Percentiles rank a stretch among this genome's conserved stretches.
Evolutionary conservation across 2,888 invertebrate genomes (phyloP).

Genomic region (Parasteatoda lunata): DNA sequence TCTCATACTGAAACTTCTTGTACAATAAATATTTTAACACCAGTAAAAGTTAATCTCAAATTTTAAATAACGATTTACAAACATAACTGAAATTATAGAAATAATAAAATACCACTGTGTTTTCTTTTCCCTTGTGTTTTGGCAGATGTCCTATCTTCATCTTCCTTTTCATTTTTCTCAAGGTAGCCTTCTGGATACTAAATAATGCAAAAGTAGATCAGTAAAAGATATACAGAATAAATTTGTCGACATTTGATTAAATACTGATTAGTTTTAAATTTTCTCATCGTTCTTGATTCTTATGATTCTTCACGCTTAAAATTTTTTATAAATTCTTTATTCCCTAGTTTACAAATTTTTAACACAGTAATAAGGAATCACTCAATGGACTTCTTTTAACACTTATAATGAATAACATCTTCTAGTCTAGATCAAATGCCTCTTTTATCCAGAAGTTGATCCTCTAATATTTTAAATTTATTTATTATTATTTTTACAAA

Average conservation of each 20-base stretch:
- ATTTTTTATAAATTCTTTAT: not conserved
- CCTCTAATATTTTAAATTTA: too few species aligned
- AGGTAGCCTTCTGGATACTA: constrained; percentile 84
- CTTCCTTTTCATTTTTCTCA: constrained; percentile 76
- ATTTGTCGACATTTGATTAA: not conserved
- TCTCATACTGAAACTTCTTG: too few species aligned
- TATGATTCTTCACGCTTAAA: not conserved
- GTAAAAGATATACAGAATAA: not conserved
- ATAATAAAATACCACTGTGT: not conserved
- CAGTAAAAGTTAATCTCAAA: too few species aligned
- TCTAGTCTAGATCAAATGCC: too few species aligned
- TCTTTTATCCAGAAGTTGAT: too few species aligned
- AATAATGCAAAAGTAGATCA: constrained; percentile 54
- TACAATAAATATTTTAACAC: too few species aligned
- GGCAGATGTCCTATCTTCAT: constrained; percentile 73
- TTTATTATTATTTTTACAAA: too few species aligned
- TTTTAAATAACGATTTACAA: too few species aligned
- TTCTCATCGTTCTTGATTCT: not conserved
- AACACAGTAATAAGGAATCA: too few species aligned
- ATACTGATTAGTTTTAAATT: not conserved
- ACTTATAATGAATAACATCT: too few species aligned
- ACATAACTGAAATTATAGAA: not conserved
- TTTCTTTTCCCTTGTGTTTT: constrained; percentile 72
- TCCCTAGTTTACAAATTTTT: too few species aligned
- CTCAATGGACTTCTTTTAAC: too few species aligned